Percentiles rank a stretch among this genome's conserved stretches.
Conservation (phyloP, 2,888 invertebrate genomes). For the Pseudococcus jackbeardsleyi region DNA sequence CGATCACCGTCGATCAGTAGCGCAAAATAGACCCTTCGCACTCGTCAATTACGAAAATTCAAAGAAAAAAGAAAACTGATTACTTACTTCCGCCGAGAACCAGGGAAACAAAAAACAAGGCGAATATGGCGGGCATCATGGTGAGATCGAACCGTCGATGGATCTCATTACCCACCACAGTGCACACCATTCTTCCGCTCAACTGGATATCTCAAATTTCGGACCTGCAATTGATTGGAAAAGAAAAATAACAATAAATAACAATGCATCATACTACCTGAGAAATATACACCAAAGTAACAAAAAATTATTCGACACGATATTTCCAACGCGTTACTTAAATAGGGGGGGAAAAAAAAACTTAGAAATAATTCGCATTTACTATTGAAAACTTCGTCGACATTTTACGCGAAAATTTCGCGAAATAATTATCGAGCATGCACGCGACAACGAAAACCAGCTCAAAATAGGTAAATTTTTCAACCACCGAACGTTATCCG, state of each 20-base stretch:
- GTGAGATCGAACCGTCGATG: slow-evolving; percentile 60
- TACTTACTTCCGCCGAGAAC: slow-evolving; percentile 63
- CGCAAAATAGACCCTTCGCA: not conserved
- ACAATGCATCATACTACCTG: slow-evolving; percentile 14
- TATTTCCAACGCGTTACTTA: not conserved
- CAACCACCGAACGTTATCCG: too few species aligned
- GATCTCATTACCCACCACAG: slow-evolving; percentile 60
- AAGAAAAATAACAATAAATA: slow-evolving; percentile 1
- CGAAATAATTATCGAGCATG: not conserved
- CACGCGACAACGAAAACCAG: too few species aligned
- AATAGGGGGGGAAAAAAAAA: too few species aligned
- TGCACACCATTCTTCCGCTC: slow-evolving; percentile 56
- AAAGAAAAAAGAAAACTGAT: not conserved
- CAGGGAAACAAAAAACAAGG: slow-evolving; percentile 56
- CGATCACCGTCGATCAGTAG: not conserved
- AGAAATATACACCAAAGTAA: not conserved
- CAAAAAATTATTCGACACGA: not conserved
- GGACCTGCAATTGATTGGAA: slow-evolving; percentile 50
- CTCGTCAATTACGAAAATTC: not conserved
- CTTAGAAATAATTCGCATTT: not conserved
- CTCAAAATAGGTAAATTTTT: too few species aligned
- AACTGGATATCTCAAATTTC: slow-evolving; percentile 39
- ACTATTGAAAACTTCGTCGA: not conserved
- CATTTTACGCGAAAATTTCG: not conserved
- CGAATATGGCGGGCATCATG: slow-evolving; percentile 61